Conservation (phyloP, 1,140 invertebrate species). For the Pseudomyrmex gracilis region DNA sequence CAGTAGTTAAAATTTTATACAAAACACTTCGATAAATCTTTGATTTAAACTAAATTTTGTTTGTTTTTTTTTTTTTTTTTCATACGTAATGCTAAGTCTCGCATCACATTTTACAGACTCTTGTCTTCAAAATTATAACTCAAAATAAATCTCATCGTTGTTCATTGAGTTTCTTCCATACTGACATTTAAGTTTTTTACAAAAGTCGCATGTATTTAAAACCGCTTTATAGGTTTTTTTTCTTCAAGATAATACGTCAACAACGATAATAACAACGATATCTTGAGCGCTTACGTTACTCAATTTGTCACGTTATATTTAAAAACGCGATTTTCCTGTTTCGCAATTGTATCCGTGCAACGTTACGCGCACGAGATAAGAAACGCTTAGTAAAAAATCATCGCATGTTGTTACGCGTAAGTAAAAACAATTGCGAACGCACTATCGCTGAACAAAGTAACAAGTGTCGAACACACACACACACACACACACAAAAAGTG, state of each 20-base stretch:
- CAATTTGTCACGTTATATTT: slow-evolving; percentile 11
- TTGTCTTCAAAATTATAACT: background rate
- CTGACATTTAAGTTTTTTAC: background rate
- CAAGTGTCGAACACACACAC: background rate
- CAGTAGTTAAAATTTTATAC: background rate
- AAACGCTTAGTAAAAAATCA: background rate
- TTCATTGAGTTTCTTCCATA: background rate
- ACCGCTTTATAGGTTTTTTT: background rate
- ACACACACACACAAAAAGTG: background rate
- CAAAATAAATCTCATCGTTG: background rate
- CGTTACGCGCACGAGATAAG: slow-evolving; percentile 3
- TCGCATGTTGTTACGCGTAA: background rate
- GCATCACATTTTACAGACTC: too few species aligned
- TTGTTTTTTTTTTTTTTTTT: too few species aligned
- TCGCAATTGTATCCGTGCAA: slow-evolving; percentile 17
- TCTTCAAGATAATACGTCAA: background rate
- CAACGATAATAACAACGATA: background rate
- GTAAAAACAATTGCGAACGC: background rate
- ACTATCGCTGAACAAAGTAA: background rate
- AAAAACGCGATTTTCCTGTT: slow-evolving; percentile 34
- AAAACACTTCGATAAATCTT: too few species aligned
- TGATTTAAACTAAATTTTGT: too few species aligned
- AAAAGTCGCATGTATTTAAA: background rate
- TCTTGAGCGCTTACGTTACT: slow-evolving; percentile 5
- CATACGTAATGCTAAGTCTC: too few species aligned